Conservation (phyloP, 30 jellyfish, hydroid and myxozoan species). For the Hydra vulgaris region DNA sequence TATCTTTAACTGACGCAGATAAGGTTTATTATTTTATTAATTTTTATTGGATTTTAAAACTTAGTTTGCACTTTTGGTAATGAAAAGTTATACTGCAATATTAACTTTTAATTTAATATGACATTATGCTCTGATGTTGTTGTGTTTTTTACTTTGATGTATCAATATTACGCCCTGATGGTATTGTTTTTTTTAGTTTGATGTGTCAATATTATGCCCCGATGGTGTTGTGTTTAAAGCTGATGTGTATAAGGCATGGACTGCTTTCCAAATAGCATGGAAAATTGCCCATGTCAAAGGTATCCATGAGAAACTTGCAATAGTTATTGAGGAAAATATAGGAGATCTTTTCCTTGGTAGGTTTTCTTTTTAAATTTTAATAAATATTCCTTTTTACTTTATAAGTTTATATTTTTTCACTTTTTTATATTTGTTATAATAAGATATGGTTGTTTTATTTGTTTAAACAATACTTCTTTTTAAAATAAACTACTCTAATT, state of each 20-base stretch:
- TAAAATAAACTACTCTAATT: too few species aligned
- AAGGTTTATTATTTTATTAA: not conserved
- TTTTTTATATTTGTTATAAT: too few species aligned
- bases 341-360: conserved; percentile 17
- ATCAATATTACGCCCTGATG: conserved; percentile 26
- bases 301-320: conserved; percentile 26
- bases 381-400: too few species aligned
- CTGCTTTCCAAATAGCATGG: conserved; percentile 41
- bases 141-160: not conserved
- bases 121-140: too few species aligned
- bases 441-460: too few species aligned
- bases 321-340: conserved; percentile 17
- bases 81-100: too few species aligned
- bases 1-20: conserved; percentile 14
- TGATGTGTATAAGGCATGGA: conserved; percentile 34
- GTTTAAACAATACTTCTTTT: too few species aligned
- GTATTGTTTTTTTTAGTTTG: conserved; percentile 22
- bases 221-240: conserved; percentile 35
- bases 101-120: too few species aligned
- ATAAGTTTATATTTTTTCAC: too few species aligned
- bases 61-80: too few species aligned
- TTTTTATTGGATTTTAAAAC: not conserved
- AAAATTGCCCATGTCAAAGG: conserved; percentile 40
- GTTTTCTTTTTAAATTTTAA: too few species aligned
- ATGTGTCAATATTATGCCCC: conserved; percentile 21